Evolutionary conservation across 2,797 vertebrate species (phyloP), one percentile per base, ranked within the genome.

Genomic region (Betta splendens): DNA sequence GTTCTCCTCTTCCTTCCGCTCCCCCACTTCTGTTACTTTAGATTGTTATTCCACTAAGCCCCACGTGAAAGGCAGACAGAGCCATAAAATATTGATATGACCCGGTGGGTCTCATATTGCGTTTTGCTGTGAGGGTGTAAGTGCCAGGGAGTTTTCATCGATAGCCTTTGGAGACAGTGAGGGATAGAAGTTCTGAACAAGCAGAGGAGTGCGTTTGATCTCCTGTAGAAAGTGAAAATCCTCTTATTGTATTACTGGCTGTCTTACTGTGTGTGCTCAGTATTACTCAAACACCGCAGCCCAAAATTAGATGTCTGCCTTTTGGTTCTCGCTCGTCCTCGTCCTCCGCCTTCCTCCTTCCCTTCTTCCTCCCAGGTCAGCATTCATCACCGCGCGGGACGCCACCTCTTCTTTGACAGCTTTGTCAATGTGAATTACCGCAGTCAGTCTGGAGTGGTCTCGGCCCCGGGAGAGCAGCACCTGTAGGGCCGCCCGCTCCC

Each of bases 351-450:
- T 28, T n/a, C 64, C 48, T 46, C 32, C 35, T 42, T 60, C 63
- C 69, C 48, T 45, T 79, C 75, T 67, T 82, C 77, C 83, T 88
- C 88, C 83, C 85, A 89, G 89, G 89, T 89, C 58, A 53, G 81
- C 85, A 93, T 92, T 89, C 91, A 92, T 93, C 91, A 92, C 88
- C 48, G 72, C 67, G 83, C 86, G 67, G 90, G 86, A 81, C 89
- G 85, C 89, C 85, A 84, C 81, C 87, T 88, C 76, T 89, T 70
- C 76, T 88, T 89, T 91, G 92, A 92, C 92, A 92, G 90, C 90
- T 92, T 91, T 92, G 92, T 93, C 92, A 92, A 92, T 92, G 90
- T 88, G 89, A 91, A 92, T 93, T 92, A 93, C 87, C 89, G 85
- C 86, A 80, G 83, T 88, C 81, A 76, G 88, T 89, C 87, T 88